Conservation (phyloP, 2,888 invertebrate genomes). For the Corbicula japonica region DNA sequence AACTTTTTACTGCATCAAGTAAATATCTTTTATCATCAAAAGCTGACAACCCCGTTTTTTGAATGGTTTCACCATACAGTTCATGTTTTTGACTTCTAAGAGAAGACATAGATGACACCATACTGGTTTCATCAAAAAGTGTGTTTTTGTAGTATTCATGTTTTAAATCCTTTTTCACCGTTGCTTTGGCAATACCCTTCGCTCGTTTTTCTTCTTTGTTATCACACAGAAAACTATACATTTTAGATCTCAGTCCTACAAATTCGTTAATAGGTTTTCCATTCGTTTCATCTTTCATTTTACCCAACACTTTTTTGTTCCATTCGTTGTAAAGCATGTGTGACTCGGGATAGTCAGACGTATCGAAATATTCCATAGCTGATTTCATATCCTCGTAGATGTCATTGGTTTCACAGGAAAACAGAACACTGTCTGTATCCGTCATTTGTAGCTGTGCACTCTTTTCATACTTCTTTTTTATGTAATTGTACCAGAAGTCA, state of each 20-base stretch:
- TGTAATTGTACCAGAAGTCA: constrained; percentile 81
- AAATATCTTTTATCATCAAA: constrained; percentile 54
- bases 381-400: constrained; percentile 39
- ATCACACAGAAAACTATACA: constrained; percentile 35
- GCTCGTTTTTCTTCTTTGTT: constrained; percentile 31
- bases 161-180: constrained; percentile 50
- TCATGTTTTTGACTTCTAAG: constrained; percentile 40
- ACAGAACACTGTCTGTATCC: constrained; percentile 47
- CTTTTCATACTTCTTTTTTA: constrained; percentile 35
- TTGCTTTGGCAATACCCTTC: constrained; percentile 45
- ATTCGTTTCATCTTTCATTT: constrained; percentile 82
- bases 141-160: constrained; percentile 47
- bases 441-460: constrained; percentile 44
- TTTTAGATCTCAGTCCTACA: constrained; percentile 68
- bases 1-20: constrained; percentile 28
- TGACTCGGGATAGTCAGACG: constrained; percentile 75
- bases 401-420: constrained; percentile 22
- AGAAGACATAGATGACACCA: constrained; percentile 28
- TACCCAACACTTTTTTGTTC: constrained; percentile 78
- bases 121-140: constrained; percentile 34
- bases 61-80: constrained; percentile 30
- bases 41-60: constrained; percentile 40
- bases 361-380: constrained; percentile 46
- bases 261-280: constrained; percentile 73
- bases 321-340: constrained; percentile 65